phyloP scores from a whole-genome alignment of 1,140 invertebrate genomes.

The Cotesia vestalis region DNA sequence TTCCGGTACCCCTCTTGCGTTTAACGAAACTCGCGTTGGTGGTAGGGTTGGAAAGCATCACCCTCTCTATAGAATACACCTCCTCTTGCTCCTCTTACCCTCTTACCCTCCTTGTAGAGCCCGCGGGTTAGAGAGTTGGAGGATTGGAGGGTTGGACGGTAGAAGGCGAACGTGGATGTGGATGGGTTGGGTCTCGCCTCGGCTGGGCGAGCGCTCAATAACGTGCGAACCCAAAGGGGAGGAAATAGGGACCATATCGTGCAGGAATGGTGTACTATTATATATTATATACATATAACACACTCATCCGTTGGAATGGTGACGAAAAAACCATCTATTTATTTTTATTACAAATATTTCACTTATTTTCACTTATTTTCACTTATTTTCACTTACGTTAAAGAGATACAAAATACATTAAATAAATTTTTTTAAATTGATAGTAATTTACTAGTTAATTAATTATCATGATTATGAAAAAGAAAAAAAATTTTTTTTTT shows the following conservation, averaged over 20 bases:
- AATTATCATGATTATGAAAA: too few species aligned
- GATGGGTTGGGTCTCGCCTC: slow-evolving; percentile 64
- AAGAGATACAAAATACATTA: background rate
- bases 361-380: too few species aligned
- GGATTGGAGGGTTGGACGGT: slow-evolving; percentile 34
- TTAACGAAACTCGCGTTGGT: slow-evolving; percentile 39
- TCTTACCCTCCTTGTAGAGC: slow-evolving; percentile 43
- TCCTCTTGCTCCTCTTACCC: slow-evolving; percentile 21
- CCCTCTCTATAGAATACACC: slow-evolving; percentile 11
- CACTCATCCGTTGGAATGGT: slow-evolving; percentile 45
- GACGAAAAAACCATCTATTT: slow-evolving; percentile 27
- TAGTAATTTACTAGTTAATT: too few species aligned
- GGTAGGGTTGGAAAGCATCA: slow-evolving; percentile 5
- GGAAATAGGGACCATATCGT: slow-evolving; percentile 49
- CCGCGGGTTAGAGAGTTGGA: slow-evolving; percentile 30
- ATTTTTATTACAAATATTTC: background rate
- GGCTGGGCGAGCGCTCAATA: slow-evolving; percentile 68
- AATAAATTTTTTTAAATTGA: background rate
- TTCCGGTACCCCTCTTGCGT: slow-evolving; percentile 29
- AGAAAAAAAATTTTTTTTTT: background rate
- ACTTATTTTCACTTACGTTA: too few species aligned
- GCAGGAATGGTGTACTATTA: slow-evolving; percentile 50
- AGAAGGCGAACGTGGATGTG: slow-evolving; percentile 61
- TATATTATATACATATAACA: background rate
- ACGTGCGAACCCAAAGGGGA: slow-evolving; percentile 64